These are phyloP conservation scores for Hippolais icterina DNA, from an alignment of 2,113 vertebrate genomes.

Conservation along the genomic window DNA sequence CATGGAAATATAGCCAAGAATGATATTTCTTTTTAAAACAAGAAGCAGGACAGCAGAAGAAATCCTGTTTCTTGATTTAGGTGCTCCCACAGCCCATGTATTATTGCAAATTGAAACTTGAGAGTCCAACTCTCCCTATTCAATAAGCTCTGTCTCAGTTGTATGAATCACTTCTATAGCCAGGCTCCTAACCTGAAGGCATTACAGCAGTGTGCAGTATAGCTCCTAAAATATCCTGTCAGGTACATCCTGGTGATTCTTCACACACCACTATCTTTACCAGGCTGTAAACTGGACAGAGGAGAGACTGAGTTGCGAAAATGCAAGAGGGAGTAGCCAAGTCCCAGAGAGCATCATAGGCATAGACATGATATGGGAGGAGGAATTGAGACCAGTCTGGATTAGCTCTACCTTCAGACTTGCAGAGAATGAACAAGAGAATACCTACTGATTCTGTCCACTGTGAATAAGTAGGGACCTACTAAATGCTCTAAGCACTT, in stretches of 20 bases:
- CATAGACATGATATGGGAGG: background rate
- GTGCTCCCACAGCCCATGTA: background rate
- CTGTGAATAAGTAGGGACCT: background rate
- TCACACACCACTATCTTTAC: background rate
- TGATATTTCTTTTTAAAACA: background rate
- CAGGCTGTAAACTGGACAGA: background rate
- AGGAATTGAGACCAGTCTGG: background rate
- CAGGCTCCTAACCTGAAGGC: background rate
- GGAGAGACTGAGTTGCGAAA: background rate
- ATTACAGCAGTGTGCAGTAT: rapidly evolving
- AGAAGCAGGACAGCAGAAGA: background rate
- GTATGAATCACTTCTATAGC: background rate
- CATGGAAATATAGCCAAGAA: background rate
- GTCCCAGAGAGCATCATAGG: background rate
- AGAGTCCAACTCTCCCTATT: background rate
- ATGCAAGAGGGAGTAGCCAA: background rate
- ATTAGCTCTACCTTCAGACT: background rate
- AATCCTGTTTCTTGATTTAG: background rate
- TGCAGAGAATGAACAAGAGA: background rate
- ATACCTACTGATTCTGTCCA: background rate
- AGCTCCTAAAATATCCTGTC: background rate
- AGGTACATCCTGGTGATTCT: background rate
- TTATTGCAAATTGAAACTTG: background rate
- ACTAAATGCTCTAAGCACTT: background rate
- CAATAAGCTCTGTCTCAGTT: background rate